Base-by-base conservation (phyloP, 1,140 invertebrate species). In the Vollenhovia emeryi region DNA sequence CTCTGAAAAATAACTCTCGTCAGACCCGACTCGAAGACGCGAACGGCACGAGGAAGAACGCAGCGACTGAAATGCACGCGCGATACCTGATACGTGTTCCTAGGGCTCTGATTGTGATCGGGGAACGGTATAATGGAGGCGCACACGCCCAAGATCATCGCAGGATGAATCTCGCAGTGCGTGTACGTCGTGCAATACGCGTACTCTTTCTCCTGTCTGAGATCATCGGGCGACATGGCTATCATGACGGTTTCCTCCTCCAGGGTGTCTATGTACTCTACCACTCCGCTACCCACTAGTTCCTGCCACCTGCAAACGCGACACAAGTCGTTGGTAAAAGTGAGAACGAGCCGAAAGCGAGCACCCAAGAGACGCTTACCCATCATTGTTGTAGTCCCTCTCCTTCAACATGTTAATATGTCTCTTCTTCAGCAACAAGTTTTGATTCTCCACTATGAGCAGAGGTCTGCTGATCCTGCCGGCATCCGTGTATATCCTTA, bases 241-340 rank as follows among this genome's bases (percentile, higher is more conserved):
- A 99, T 98, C 99, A 99, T 99, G 0, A 99, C 98, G 33, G 99
- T 99, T 95, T 99, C 99, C 95, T 99, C 99, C 96, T 99, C 99
- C 79, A 99, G 95, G 1, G 99, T 99, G 94, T 99, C 99, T 91
- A 99, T 99, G 91, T 99, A 99, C 95, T 99, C 99, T 1, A 99
- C 99, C 4, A 99, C 99, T 92, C 99, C 99, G 93, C 97, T 98
- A 6, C 98, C 98, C 33, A 99, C 99, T 74, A 99, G 95, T 94
- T 99, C 98, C 94, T 99, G 99, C 99, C 99, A 99, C 62, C 97
- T 96, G 87, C 27, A 92, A 90, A 18, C 40, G 69, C 57, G 57
- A 59, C 24, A 21, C 43, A 76, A 64, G 40, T 79, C 33, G 3
- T 68, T 52, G 18, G 13, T 36, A 36, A 64, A 13, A 76, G 45